Evolutionary conservation across 2,888 invertebrate genomes (phyloP), one percentile per base, ranked within the genome.

Genomic region (Psylliodes chrysocephalus): DNA sequence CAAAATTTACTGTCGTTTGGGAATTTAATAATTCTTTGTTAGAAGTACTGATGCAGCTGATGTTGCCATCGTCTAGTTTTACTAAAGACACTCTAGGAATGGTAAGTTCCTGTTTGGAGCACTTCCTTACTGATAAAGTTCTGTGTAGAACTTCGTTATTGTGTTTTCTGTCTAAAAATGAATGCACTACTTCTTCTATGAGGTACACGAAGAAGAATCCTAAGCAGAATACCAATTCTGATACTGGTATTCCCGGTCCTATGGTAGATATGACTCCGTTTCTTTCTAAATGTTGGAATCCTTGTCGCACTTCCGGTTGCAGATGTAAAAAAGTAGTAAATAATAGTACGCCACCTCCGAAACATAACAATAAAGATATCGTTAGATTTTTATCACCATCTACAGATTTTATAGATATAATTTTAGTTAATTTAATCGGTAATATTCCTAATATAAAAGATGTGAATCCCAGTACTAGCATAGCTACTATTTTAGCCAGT

Each of bases 201-300:
- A 88, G 78, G 73, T 89, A 89, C 0, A 89, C 88, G 66, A 88
- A 84, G 78, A 89, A 88, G 76, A 89, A 89, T 0, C 89, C 89
- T 1, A 83, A 75, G 76, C 89, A 88, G 75, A 89, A 87, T 12
- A 88, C 83, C 14, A 89, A 76, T 70, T 89, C 86, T 10, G 85
- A 86, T 2, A 86, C 77, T 5, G 87, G 83, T 8, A 88, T 81
- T 14, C 84, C 81, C 15, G 82, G 79, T 1, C 84, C 84, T 1
- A 85, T 82, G 1, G 77, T 76, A 1, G 84, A 84, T 10, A 87
- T 77, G 40, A 81, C 79, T 0, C 83, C 82, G 18, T 81, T 78
- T 1, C 77, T 71, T 64, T 85, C 83, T 44, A 87, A 81, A 5
- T 75, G 71, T 28, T 83, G 83, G 66, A 88, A 86, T 66, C 85